Conservation (phyloP, 2,797 vertebrate genomes). For the Bradypodion ventrale region DNA sequence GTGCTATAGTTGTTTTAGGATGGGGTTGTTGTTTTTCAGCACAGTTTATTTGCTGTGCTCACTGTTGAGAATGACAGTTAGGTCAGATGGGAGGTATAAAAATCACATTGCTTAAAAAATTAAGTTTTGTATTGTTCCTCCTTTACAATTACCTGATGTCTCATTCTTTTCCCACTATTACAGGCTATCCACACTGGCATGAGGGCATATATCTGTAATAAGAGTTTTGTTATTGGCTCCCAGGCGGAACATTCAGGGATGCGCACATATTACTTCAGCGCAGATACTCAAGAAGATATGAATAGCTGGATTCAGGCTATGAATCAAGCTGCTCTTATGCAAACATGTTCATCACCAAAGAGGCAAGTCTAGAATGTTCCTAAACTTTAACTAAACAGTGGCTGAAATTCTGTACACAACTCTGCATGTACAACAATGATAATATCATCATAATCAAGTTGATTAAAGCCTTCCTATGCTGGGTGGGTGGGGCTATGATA, state of each 20-base stretch:
- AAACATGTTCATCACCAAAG: constrained; percentile 84
- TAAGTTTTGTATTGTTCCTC: not conserved
- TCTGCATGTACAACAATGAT: not conserved
- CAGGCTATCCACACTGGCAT: constrained; percentile 96
- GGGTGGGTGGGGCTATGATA: too few species aligned
- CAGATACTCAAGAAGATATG: constrained; percentile 97
- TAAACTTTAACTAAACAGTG: not conserved
- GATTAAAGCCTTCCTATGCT: too few species aligned
- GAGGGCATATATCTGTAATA: constrained; percentile 95
- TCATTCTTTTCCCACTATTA: not conserved
- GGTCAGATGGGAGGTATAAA: too few species aligned
- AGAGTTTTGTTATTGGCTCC: constrained; percentile 90
- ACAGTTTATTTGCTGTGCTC: too few species aligned
- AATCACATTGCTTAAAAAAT: too few species aligned
- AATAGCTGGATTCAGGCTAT: constrained; percentile 95
- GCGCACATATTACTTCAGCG: constrained; percentile 98
- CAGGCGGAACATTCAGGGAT: constrained; percentile 94
- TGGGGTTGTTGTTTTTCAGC: too few species aligned
- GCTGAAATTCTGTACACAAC: too few species aligned
- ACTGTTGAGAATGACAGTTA: too few species aligned
- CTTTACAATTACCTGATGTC: not conserved
- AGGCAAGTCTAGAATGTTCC: constrained; percentile 78
- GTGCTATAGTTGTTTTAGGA: too few species aligned
- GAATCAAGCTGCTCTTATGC: constrained; percentile 97
- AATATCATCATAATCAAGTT: too few species aligned